A percentile compares a stretch with the other conserved stretches of the same genome.
Evolutionary conservation across 2,113 vertebrate species (phyloP).

Genomic region (Macrotus californicus): DNA sequence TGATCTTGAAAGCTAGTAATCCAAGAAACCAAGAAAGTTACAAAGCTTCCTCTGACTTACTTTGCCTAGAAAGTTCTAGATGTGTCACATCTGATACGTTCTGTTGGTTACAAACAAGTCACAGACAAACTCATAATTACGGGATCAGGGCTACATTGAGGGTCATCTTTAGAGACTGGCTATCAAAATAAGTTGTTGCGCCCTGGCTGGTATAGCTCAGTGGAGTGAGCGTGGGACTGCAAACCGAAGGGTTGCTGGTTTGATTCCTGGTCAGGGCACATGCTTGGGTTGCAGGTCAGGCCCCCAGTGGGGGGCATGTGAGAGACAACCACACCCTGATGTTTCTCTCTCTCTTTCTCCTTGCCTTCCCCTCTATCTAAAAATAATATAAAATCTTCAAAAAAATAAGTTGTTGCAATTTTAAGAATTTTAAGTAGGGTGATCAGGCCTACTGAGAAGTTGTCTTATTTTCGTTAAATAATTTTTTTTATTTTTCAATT

Average conservation of each 20-base stretch:
- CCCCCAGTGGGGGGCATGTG: no score
- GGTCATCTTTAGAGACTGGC: not conserved
- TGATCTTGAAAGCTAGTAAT: not conserved
- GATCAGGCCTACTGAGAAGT: not conserved
- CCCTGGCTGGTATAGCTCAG: no score
- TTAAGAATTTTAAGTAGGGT: not conserved
- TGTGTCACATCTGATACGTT: not conserved
- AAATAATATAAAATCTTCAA: no score
- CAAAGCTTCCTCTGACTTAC: not conserved
- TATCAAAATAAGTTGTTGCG: not conserved
- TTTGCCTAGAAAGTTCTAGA: not conserved
- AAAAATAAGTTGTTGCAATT: not conserved
- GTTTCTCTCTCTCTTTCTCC: no score
- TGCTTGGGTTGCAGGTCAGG: no score
- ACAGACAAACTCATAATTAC: not conserved
- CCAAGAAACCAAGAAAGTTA: not conserved
- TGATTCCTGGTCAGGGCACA: no score
- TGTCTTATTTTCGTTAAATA: not conserved
- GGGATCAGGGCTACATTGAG: not conserved
- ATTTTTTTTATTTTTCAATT: not conserved
- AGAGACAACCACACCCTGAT: no score
- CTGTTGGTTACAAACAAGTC: not conserved
- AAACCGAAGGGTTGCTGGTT: no score
- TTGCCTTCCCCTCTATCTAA: no score
- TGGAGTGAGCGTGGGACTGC: no score